Evolutionary conservation across 2,797 vertebrate genomes (phyloP).

Genomic region (Anabacerthia variegaticeps): DNA sequence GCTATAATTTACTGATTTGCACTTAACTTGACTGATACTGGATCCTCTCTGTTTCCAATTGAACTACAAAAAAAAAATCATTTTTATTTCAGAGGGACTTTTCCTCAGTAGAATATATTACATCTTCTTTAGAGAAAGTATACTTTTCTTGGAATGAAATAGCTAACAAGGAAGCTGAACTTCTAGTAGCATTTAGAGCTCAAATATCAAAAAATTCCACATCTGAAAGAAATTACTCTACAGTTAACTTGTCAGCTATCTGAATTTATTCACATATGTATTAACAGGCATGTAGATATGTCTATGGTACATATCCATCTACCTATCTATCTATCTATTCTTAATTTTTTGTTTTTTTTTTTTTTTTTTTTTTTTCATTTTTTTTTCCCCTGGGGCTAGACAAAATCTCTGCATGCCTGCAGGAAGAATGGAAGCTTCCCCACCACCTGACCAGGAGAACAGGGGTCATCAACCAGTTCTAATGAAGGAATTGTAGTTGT

Average conservation of each 20-base stretch:
- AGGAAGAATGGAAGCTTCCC: not conserved
- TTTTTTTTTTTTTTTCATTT: not conserved
- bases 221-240: not conserved
- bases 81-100: not conserved
- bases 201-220: not conserved
- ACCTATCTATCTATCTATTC: too few species aligned
- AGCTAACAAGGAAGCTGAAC: not conserved
- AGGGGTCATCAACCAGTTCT: not conserved
- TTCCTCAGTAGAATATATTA: not conserved
- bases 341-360: not conserved
- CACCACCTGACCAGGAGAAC: not conserved
- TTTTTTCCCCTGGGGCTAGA: rapidly evolving
- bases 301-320: not conserved
- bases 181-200: not conserved
- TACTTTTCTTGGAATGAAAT: not conserved
- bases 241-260: not conserved
- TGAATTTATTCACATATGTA: not conserved
- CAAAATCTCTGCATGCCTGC: not conserved
- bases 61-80: not conserved
- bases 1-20: not conserved
- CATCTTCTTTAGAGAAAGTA: not conserved
- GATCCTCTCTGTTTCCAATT: not conserved
- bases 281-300: not conserved
- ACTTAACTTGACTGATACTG: not conserved
- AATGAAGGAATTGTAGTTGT: not conserved